A percentile compares a stretch with the other conserved stretches of the same genome.
phyloP scores from a whole-genome alignment of 2,888 invertebrate species.

The Pterostichus madidus region DNA sequence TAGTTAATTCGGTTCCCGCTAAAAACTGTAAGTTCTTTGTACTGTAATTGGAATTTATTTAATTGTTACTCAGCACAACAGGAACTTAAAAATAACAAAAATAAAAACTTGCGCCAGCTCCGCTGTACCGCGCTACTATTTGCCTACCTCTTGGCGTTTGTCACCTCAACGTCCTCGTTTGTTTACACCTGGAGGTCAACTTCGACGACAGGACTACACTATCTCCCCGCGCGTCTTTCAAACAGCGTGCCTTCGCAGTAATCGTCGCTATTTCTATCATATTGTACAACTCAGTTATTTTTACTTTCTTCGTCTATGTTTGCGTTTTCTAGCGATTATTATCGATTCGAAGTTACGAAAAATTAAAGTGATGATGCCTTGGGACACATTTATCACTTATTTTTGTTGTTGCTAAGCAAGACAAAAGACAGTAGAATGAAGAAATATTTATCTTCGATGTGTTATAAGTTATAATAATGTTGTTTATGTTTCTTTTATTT shows the following conservation, averaged over 20 bases:
- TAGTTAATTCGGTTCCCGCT: too few species aligned
- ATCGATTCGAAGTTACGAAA: constrained; percentile 27
- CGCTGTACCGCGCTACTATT: too few species aligned
- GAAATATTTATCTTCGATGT: neutral
- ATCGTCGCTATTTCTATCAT: neutral
- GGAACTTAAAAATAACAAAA: too few species aligned
- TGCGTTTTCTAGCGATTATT: constrained; percentile 18
- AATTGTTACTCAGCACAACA: too few species aligned
- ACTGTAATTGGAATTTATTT: too few species aligned
- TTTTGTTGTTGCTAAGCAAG: neutral
- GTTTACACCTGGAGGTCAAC: constrained; percentile 15
- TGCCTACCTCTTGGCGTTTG: too few species aligned
- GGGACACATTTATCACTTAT: neutral
- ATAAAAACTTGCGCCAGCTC: too few species aligned
- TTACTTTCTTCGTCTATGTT: neutral
- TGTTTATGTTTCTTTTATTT: too few species aligned
- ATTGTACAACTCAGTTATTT: constrained; percentile 44
- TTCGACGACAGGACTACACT: constrained; percentile 18
- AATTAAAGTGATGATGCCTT: neutral
- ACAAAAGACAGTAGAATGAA: neutral
- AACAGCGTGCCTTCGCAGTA: neutral
- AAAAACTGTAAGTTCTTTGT: too few species aligned
- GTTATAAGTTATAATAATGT: too few species aligned
- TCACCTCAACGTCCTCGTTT: neutral
- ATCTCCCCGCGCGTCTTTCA: neutral